phyloP scores from a whole-genome alignment of 1,140 invertebrate species.

The Bacillus rossius region DNA sequence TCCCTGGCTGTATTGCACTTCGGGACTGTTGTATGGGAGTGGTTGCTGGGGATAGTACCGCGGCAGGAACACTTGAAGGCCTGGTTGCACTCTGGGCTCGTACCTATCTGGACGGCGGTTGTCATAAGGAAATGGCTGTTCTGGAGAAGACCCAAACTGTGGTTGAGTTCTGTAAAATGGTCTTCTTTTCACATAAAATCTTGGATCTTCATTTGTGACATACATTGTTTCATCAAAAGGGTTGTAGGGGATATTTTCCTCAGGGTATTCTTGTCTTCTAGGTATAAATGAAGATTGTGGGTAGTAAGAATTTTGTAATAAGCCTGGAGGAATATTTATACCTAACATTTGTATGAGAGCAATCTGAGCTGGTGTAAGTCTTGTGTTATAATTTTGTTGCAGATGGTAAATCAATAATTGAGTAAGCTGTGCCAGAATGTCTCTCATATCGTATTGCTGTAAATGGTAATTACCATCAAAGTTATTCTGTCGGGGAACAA shows the following conservation, averaged over 20 bases:
- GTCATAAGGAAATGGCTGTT: not conserved
- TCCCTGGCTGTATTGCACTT: not conserved
- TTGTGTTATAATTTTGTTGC: not conserved
- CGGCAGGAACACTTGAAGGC: not conserved
- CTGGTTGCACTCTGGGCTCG: not conserved
- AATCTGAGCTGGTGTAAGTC: constrained; percentile 3
- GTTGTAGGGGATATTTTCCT: not conserved
- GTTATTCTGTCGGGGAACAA: not conserved
- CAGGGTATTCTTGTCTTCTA: not conserved
- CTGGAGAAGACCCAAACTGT: not conserved
- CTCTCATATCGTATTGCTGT: not conserved
- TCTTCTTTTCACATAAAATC: not conserved
- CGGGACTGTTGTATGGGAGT: not conserved
- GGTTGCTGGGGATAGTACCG: not conserved
- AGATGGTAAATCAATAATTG: not conserved
- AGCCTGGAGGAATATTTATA: constrained; percentile 2
- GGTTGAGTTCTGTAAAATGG: not conserved
- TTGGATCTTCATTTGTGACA: not conserved
- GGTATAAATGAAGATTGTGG: not conserved
- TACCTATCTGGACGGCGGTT: no score
- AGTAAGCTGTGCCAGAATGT: not conserved
- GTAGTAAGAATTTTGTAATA: not conserved
- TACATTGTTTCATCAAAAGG: not conserved
- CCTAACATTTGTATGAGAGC: constrained; percentile 6
- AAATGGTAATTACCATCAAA: not conserved